Conservation (phyloP, 2,797 vertebrate species). For the Orestias chungarensis region DNA sequence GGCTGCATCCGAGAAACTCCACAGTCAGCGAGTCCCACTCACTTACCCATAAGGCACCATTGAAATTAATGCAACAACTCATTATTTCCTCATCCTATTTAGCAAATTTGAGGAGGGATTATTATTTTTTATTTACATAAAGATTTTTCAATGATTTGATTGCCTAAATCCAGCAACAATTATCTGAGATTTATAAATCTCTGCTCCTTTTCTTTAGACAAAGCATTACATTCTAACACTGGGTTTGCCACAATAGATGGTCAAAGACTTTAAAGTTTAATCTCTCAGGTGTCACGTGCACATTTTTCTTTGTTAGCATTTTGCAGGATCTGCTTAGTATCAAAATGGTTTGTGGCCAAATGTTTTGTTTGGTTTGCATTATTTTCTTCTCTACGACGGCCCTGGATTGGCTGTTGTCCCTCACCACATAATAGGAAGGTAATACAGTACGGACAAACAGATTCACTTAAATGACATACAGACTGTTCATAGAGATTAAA, state of each 20-base stretch:
- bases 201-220: neutral
- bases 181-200: neutral
- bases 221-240: neutral
- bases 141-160: too few relatives aligned
- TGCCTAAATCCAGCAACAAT: too few relatives aligned
- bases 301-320: neutral
- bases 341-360: neutral
- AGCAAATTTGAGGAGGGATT: neutral
- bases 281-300: neutral
- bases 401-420: constrained; percentile 8
- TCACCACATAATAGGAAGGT: constrained; percentile 19
- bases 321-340: too few relatives aligned
- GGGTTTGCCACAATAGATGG: neutral
- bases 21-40: neutral
- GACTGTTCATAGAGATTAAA: neutral
- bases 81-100: neutral
- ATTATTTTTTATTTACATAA: neutral
- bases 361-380: neutral
- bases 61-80: neutral
- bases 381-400: constrained; percentile 37
- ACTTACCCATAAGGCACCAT: neutral
- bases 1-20: neutral
- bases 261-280: neutral
- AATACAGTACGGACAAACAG: constrained; percentile 21
- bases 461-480: constrained; percentile 9